Conservation (phyloP, 2,797 vertebrate species). For the Rhynchonycteris naso region DNA sequence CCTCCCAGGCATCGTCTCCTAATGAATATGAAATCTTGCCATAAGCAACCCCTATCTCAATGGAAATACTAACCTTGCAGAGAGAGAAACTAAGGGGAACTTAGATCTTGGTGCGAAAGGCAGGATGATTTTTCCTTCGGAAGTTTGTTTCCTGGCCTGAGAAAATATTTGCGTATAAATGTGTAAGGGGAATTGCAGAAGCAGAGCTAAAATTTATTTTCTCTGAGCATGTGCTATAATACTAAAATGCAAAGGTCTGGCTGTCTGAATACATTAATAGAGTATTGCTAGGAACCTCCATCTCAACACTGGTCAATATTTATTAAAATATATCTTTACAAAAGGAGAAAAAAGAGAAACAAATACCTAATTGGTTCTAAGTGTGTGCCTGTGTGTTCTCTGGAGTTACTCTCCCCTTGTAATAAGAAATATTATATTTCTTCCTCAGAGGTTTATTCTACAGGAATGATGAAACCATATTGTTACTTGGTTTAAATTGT, state of each 20-base stretch:
- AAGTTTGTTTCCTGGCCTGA: slow-evolving; percentile 49
- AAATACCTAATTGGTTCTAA: background rate
- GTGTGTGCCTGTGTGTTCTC: background rate
- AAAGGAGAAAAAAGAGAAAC: slow-evolving; percentile 17
- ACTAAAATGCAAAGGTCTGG: background rate
- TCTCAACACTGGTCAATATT: background rate
- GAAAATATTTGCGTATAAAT: slow-evolving; percentile 41
- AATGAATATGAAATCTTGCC: slow-evolving; percentile 45
- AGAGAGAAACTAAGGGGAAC: slow-evolving; percentile 26
- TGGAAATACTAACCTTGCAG: background rate
- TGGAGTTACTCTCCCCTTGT: background rate
- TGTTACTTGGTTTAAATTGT: background rate
- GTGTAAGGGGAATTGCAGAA: slow-evolving; percentile 38
- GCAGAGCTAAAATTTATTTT: slow-evolving; percentile 54
- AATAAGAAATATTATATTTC: background rate
- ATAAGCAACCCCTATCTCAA: background rate
- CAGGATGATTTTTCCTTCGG: slow-evolving; percentile 16
- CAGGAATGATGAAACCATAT: slow-evolving; percentile 20
- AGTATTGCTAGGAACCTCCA: background rate
- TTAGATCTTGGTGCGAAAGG: slow-evolving; percentile 14
- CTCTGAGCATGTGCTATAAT: background rate
- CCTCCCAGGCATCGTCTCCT: slow-evolving; percentile 8
- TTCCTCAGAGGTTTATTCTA: background rate
- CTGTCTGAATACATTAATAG: background rate
- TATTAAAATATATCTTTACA: slow-evolving; percentile 29